Evolutionary conservation across 1,140 invertebrate species (phyloP).

Genomic region (Conopomorpha cramerella): DNA sequence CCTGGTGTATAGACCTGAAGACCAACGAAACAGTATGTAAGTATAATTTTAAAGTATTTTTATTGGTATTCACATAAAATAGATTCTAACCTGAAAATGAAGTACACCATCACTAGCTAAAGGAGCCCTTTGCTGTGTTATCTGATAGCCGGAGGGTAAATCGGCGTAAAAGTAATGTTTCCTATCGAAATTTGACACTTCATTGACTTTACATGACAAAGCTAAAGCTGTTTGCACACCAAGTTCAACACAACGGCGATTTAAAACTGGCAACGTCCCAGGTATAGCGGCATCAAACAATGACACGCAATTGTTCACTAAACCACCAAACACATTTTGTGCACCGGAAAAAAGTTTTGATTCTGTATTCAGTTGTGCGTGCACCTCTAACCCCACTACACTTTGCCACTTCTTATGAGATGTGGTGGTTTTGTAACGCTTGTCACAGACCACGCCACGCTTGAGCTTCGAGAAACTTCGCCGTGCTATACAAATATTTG

Average conservation of each 20-base stretch:
- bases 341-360: conserved; percentile 93
- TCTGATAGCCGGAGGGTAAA: conserved; percentile 96
- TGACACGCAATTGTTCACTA: conserved; percentile 84
- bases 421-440: conserved; percentile 11
- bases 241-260: conserved; percentile 86
- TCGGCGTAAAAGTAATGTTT: conserved; percentile 99
- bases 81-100: conserved; percentile 79
- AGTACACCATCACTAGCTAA: conserved; percentile 85
- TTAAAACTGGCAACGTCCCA: conserved; percentile 77
- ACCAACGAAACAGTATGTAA: no score
- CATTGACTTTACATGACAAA: conserved; percentile 81
- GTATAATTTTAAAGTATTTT: no score
- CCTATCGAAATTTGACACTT: conserved; percentile 89
- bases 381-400: conserved; percentile 92
- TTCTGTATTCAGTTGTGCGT: conserved; percentile 86
- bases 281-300: conserved; percentile 93
- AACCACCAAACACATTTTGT: conserved; percentile 69
- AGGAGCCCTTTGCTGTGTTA: conserved; percentile 91
- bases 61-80: no score
- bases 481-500: no score
- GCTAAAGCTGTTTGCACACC: conserved; percentile 85
- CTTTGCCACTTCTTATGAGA: conserved; percentile 70
- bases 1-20: conserved; percentile 67
- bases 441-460: conserved; percentile 5
- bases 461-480: no score